Conservation (phyloP, 92 coral and sea anemone species). For the Heteractis magnifica region DNA sequence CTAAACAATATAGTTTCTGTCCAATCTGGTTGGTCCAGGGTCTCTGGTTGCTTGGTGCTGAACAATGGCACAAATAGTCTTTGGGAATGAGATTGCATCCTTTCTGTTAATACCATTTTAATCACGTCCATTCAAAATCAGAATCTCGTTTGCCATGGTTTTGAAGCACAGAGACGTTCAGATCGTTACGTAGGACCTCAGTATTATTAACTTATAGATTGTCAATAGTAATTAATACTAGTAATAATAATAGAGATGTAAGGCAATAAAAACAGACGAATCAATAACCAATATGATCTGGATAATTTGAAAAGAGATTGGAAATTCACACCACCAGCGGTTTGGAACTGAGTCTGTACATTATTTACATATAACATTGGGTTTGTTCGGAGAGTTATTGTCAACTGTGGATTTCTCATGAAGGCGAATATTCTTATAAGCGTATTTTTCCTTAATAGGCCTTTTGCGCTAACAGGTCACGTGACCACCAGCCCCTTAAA, state of each 20-base stretch:
- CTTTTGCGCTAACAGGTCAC: too few species aligned
- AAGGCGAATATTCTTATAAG: background rate
- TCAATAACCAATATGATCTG: slow-evolving; percentile 10
- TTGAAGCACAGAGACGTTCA: background rate
- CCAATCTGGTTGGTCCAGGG: background rate
- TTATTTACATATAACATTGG: slow-evolving; percentile 15
- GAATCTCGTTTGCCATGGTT: background rate
- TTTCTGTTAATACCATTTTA: background rate
- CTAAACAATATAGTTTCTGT: background rate
- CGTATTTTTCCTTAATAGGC: too few species aligned
- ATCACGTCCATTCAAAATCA: background rate
- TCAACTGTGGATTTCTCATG: background rate
- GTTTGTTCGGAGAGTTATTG: background rate
- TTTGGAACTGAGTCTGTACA: slow-evolving; percentile 17
- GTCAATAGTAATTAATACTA: too few species aligned
- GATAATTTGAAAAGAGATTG: slow-evolving; percentile 30
- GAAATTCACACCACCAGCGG: slow-evolving; percentile 14
- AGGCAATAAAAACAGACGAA: slow-evolving; percentile 22
- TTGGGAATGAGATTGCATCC: background rate
- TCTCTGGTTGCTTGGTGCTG: background rate
- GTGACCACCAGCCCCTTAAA: too few species aligned
- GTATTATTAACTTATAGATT: background rate
- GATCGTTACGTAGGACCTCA: background rate
- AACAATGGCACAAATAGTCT: background rate
- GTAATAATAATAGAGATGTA: background rate